A percentile compares a stretch with the other conserved stretches of the same genome.
Conservation (phyloP, 2,797 vertebrate species). For the Propithecus deckenii region DNA sequence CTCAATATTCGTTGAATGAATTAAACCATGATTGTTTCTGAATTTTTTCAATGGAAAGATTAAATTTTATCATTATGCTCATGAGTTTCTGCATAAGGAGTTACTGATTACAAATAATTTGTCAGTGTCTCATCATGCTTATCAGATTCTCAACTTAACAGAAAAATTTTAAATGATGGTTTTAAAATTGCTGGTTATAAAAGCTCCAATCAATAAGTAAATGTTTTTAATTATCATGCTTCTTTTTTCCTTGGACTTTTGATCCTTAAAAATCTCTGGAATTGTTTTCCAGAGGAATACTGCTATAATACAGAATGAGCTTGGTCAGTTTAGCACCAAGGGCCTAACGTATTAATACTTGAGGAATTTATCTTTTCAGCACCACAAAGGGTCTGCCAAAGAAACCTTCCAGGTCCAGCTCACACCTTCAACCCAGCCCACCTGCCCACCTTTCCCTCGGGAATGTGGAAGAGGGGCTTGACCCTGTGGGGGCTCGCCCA, state of each 20-base stretch:
- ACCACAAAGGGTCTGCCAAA: neutral
- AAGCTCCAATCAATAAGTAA: neutral
- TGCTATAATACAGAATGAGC: neutral
- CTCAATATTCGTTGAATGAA: neutral
- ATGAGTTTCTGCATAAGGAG: neutral
- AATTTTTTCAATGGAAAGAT: neutral
- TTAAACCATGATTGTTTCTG: neutral
- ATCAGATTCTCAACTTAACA: neutral
- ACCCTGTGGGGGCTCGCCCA: neutral
- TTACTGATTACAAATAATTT: neutral
- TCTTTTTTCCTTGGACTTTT: neutral
- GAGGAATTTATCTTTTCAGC: neutral
- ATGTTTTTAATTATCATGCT: neutral
- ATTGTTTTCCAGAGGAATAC: neutral
- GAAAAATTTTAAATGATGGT: neutral
- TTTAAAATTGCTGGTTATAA: neutral
- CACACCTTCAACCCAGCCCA: neutral
- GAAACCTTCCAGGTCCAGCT: neutral
- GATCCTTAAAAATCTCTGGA: neutral
- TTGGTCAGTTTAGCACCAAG: neutral
- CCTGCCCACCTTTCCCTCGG: neutral
- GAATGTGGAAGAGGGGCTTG: neutral
- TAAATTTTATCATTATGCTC: neutral
- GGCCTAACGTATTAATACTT: too few relatives aligned
- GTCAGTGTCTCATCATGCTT: neutral